These are phyloP conservation scores for Dasyurus viverrinus DNA, from an alignment of 2,113 vertebrate genomes.

Conservation along the genomic window DNA sequence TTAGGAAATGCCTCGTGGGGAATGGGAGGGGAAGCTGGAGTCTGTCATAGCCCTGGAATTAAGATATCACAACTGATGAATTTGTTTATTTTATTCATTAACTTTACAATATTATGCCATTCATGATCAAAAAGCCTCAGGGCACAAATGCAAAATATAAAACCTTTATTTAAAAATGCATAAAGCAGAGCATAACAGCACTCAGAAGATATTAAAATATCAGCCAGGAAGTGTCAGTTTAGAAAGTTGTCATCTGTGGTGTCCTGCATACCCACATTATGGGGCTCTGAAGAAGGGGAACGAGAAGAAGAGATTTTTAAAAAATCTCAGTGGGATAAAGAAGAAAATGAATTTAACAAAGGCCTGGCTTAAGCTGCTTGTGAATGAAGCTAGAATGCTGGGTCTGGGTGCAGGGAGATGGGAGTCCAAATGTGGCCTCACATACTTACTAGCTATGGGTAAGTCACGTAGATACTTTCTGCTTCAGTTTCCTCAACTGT, in stretches of 20 bases:
- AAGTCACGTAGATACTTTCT: neutral
- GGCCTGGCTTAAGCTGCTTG: neutral
- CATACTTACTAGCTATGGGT: neutral
- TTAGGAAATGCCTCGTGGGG: neutral
- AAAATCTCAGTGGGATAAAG: neutral
- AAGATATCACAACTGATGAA: constrained; percentile 21
- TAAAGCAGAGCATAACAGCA: neutral
- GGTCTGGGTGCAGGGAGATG: neutral
- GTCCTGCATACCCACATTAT: neutral
- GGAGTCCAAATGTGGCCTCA: neutral
- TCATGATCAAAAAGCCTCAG: constrained; percentile 35
- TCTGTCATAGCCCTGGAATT: neutral
- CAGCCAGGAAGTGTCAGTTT: constrained; percentile 13
- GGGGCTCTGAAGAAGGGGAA: constrained; percentile 27
- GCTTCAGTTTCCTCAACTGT: neutral
- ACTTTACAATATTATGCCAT: constrained; percentile 37
- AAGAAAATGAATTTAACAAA: neutral
- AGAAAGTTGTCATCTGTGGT: constrained; percentile 13
- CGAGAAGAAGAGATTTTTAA: neutral
- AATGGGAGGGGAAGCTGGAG: neutral
- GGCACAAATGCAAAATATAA: constrained; percentile 50
- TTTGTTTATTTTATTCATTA: constrained; percentile 58
- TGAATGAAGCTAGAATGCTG: neutral
- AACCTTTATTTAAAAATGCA: constrained; percentile 56
- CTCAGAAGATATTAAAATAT: constrained; percentile 40